Percentiles rank a stretch among this genome's conserved stretches.
phyloP scores from a whole-genome alignment of 2,888 invertebrate species.

The Pammene fasciana region DNA sequence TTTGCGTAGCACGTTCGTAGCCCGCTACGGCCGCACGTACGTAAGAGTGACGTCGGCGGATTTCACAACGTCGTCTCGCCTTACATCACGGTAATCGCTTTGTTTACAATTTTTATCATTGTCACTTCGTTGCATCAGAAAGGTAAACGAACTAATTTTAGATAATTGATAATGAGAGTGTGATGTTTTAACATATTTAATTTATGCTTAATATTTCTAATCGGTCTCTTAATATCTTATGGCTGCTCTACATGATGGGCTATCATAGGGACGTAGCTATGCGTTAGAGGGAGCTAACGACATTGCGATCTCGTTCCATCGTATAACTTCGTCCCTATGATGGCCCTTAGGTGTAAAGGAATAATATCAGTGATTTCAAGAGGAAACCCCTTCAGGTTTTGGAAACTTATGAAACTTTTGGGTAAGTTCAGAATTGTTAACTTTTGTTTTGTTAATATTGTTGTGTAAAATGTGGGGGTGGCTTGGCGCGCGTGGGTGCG shows the following conservation, averaged over 20 bases:
- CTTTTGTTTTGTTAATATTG: conserved; percentile 28
- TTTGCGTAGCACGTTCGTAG: conserved; percentile 40
- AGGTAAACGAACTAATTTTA: conserved; percentile 33
- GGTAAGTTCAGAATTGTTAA: conserved; percentile 16
- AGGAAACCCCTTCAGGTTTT: background rate
- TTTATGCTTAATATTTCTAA: too few relatives aligned
- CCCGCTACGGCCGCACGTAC: conserved; percentile 34
- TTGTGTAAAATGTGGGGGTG: conserved; percentile 47
- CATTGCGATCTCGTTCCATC: too few relatives aligned
- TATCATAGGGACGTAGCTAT: too few relatives aligned
- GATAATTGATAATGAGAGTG: conserved; percentile 1
- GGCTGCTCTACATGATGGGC: too few relatives aligned
- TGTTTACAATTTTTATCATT: conserved; percentile 39
- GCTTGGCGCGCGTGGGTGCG: conserved; percentile 55
- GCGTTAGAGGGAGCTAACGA: too few relatives aligned
- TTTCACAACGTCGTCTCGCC: conserved; percentile 33
- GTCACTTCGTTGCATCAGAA: conserved; percentile 35
- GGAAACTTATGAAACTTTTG: conserved; percentile 21
- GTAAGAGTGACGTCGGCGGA: conserved; percentile 32
- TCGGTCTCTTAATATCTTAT: too few relatives aligned
- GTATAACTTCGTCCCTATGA: too few relatives aligned
- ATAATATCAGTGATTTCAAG: conserved; percentile 3
- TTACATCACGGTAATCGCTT: conserved; percentile 39
- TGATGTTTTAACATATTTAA: background rate
- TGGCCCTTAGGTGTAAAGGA: too few relatives aligned